Evolutionary conservation across 2,797 vertebrate genomes (phyloP), one percentile per base, ranked within the genome.

Genomic region (Streptopelia turtur): DNA sequence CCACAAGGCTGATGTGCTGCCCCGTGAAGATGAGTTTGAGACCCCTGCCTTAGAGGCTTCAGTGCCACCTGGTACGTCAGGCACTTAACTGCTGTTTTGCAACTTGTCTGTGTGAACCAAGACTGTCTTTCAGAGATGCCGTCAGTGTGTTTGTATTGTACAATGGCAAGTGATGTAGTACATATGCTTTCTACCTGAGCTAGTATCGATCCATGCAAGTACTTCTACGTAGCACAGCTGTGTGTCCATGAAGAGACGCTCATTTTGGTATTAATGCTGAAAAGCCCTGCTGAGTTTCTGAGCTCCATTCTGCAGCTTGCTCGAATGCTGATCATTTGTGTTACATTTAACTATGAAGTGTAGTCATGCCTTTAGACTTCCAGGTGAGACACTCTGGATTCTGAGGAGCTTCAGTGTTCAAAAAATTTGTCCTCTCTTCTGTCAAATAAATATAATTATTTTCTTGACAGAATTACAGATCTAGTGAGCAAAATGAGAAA

Each of bases 281-380:
- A 95, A 77, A 95, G 71, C 68, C 93, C 94, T 89, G 92, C 93
- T 90, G 96, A 87, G 94, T 80, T 90, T 90, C 95, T 90, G 88
- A 95, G 86, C 79, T 74, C 64, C 68, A 24, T 93, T 94, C 84
- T 92, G 70, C 71, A 93, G 78, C 83, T 86, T 78, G 61, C 64
- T 74, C 84, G 75, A 94, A 95, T 84, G 89, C 75, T 87, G 83
- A 90, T 94, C 78, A 89, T 45, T 95, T 89, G 64, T 89, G 90
- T 96, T 93, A 92, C 21, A 84, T 95, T 95, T 90, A 95, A 96
- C 90, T 89, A 92, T 1, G 1, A 71, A 84, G 71, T 35, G 31
- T 89, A 95, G 92, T 94, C 63, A 79, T 84, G 66, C 86, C 70
- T 79, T 94, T 84, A 82, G 90, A 87, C 77, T 89, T 95, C 86